Percentiles rank a stretch among this genome's conserved stretches.
Evolutionary conservation across 1,140 invertebrate species (phyloP).

Genomic region (Rhopalosiphum maidis): DNA sequence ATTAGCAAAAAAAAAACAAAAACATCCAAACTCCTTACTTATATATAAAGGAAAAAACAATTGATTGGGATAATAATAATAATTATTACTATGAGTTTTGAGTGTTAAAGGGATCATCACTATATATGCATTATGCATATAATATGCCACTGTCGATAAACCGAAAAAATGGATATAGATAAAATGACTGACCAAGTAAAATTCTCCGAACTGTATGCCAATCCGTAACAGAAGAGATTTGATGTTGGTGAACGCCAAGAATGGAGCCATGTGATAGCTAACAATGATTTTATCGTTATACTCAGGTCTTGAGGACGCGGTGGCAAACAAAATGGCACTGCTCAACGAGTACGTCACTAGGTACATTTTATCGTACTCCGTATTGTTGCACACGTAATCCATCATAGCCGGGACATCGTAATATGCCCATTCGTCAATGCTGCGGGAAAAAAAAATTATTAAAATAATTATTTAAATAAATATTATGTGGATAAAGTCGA

Average conservation of each 20-base stretch:
- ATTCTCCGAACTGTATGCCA: not conserved
- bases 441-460: slow-evolving; percentile 19
- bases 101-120: not conserved
- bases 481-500: not conserved
- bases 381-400: slow-evolving; percentile 68
- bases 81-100: too few species aligned
- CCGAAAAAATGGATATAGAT: not conserved
- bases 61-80: too few species aligned
- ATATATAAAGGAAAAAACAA: too few species aligned
- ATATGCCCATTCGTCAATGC: slow-evolving; percentile 71
- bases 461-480: not conserved
- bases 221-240: slow-evolving; percentile 8
- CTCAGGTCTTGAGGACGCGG: slow-evolving; percentile 65
- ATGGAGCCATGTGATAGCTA: slow-evolving; percentile 64
- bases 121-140: not conserved
- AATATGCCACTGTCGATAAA: not conserved
- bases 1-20: too few species aligned
- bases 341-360: slow-evolving; percentile 72
- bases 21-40: too few species aligned
- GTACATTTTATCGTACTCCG: slow-evolving; percentile 64
- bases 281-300: slow-evolving; percentile 65
- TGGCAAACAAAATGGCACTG: slow-evolving; percentile 65
- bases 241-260: slow-evolving; percentile 41
- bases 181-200: slow-evolving; percentile 27
- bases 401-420: slow-evolving; percentile 71